Evolutionary conservation across 2,888 invertebrate species (phyloP), one percentile per base, ranked within the genome.

Genomic region (Morinoia aosen): DNA sequence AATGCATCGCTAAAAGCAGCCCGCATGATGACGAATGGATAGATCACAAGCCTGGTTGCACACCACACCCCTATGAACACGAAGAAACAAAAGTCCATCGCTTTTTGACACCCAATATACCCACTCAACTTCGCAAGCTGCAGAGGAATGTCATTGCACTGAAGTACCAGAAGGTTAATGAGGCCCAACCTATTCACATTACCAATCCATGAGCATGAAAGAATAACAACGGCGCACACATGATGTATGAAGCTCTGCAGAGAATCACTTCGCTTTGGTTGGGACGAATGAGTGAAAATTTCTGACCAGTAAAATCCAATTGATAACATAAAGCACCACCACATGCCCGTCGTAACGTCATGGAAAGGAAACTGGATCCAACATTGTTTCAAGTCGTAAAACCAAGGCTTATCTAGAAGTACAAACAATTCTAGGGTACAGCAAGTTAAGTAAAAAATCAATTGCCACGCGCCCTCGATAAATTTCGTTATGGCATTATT

Each of bases 191-290:
- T 98, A 97, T 98, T 98, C 97, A 99, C 98, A 97, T 99, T 99
- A 97, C 98, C 98, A 11, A 99, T 98, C 99, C 99, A 99, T 96
- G 99, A 99, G 97, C 99, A 98, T 96, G 98, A 98, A 97, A 99
- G 98, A 96, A 99, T 98, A 94, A 98, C 97, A 97, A 99, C 98
- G 91, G 99, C 99, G 57, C 99, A 99, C 97, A 99, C 98, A 97
- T 99, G 99, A 97, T 99, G 99, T 95, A 99, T 98, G 97, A 99
- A 99, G 99, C 99, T 99, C 98, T 99, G 99, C 98, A 99, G 99
- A 97, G 99, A 99, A 97, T 99, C 99, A 97, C 99, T 99, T 64
- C 96, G 98, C 96, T 98, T 98, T 95, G 99, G 98, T 97, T 99
- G 99, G 97, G 98, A 98, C 97, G 99, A 99, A 97, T 99, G 99